Base-by-base conservation (phyloP, 2,113 vertebrate species). In the Vimba vimba region DNA sequence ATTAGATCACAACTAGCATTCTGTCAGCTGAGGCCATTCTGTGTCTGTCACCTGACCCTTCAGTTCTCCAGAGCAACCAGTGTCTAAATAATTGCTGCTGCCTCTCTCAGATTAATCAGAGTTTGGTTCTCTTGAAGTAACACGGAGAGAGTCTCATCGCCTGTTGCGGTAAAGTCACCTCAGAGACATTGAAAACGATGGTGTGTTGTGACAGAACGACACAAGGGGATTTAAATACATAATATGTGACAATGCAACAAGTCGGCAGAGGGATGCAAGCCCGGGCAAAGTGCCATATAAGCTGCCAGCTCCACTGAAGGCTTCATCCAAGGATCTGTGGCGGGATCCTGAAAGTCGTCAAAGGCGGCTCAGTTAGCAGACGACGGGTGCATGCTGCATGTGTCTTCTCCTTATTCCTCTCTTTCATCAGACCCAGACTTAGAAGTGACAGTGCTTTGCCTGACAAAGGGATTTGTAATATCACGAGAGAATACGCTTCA, bases 371-470 rank as follows among this genome's bases (percentile, higher is more conserved):
- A 88, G 84, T 77, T 78, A 89, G 85, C 85, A 71, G 80, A 89
- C 73, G 50, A 85, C 62, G 84, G 82, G 78, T 69, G 75, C 83
- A 75, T 83, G 89, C 86, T 85, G 74, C 85, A 89, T 57, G 78
- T 84, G 87, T 89, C 88, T 89, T 86, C 86, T 91, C 85, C 77
- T 89, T 83, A 85, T 89, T 85, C 83, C 71, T 59, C 45, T 87
- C 89, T 91, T 89, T 92, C 89, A 89, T 90, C 90, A 91, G 68
- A 60, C 86, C 33, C 84, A 75, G 86, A 86, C 89, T 91, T 86
- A 89, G 90, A 88, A 89, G 88, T 89, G 89, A 89, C 89, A 91
- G 86, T 85, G 86, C 81, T 80, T 87, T 68, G 83, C 73, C 64
- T 66, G 68, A 89, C 89, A 86, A 88, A 89, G 86, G 88, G 90